phyloP scores from a whole-genome alignment of 1,140 invertebrate genomes.

The Acromyrmex charruanus region DNA sequence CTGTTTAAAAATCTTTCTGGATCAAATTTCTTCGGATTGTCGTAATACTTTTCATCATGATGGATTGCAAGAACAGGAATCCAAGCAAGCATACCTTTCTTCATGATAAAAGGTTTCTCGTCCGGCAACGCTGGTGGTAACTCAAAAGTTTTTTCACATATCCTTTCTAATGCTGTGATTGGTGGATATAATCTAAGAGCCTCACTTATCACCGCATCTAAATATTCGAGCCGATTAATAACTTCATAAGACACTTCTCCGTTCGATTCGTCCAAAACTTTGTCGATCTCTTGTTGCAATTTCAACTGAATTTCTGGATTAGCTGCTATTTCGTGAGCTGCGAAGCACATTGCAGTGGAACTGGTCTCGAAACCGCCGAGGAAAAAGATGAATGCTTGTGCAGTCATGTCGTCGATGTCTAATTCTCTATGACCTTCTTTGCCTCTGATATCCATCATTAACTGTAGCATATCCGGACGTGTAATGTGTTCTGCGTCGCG shows the following conservation, averaged over 20 bases:
- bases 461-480: constrained; percentile 78
- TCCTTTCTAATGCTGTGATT: constrained; percentile 87
- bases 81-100: constrained; percentile 82
- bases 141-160: constrained; percentile 85
- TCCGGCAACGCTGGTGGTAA: constrained; percentile 75
- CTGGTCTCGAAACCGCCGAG: constrained; percentile 88
- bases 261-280: constrained; percentile 78
- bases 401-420: constrained; percentile 86
- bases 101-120: constrained; percentile 73
- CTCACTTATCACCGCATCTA: constrained; percentile 87
- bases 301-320: constrained; percentile 84
- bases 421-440: constrained; percentile 73
- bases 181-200: constrained; percentile 82
- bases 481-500: constrained; percentile 62
- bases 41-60: constrained; percentile 88
- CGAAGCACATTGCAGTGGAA: constrained; percentile 83
- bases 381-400: constrained; percentile 87
- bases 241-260: constrained; percentile 83
- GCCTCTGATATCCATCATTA: constrained; percentile 80
- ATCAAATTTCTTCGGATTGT: constrained; percentile 88
- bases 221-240: constrained; percentile 83
- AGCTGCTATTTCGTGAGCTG: constrained; percentile 85
- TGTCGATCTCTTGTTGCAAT: constrained; percentile 88
- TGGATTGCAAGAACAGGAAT: constrained; percentile 87
- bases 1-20: constrained; percentile 87